phyloP scores from a whole-genome alignment of 1,140 invertebrate species.

The Formica selysi region DNA sequence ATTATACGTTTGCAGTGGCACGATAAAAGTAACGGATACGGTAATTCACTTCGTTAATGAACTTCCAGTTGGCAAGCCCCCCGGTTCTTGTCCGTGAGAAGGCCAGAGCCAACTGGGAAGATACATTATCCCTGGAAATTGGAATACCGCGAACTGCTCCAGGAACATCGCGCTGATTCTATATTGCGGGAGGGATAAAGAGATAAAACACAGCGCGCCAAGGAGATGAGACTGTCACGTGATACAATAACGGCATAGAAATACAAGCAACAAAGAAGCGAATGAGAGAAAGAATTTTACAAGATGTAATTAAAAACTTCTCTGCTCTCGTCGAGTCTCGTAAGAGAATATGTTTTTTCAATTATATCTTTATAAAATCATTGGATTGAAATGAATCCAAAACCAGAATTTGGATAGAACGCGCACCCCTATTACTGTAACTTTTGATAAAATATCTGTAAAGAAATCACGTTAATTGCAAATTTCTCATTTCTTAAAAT shows the following conservation, averaged over 20 bases:
- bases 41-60: conserved; percentile 81
- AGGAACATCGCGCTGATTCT: conserved; percentile 57
- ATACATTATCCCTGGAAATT: conserved; percentile 75
- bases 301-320: conserved; percentile 1
- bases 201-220: conserved; percentile 56
- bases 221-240: conserved; percentile 15
- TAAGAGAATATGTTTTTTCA: background rate
- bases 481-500: background rate
- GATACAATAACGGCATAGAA: background rate
- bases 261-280: background rate
- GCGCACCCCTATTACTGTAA: background rate
- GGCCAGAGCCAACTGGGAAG: conserved; percentile 69
- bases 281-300: background rate
- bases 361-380: background rate
- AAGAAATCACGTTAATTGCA: too few species aligned
- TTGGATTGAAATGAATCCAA: background rate
- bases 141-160: conserved; percentile 65
- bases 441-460: background rate
- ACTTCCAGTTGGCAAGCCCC: conserved; percentile 78
- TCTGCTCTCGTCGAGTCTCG: background rate
- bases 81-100: conserved; percentile 58
- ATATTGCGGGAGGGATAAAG: conserved; percentile 46
- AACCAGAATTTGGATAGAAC: background rate
- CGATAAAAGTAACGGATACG: conserved; percentile 81
- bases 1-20: conserved; percentile 67